Conservation (phyloP, 2,113 vertebrate species). For the Bagarius yarrelli region DNA sequence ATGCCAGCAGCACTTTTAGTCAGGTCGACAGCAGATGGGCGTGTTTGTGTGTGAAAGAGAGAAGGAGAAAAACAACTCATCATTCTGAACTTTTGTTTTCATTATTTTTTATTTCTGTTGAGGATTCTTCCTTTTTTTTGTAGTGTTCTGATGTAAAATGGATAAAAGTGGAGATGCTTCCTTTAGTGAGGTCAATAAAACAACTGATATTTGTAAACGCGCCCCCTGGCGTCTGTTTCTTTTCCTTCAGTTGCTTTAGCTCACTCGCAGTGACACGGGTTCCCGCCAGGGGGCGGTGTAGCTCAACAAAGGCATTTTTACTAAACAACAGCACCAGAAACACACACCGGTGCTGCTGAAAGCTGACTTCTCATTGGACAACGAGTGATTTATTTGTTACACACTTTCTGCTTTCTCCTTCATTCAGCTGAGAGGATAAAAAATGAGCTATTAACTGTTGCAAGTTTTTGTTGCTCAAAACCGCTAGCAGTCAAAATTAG, state of each 20-base stretch:
- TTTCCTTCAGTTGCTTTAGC: not conserved
- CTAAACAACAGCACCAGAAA: too few species aligned
- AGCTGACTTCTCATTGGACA: not conserved
- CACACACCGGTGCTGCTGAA: not conserved
- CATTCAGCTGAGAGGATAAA: too few species aligned
- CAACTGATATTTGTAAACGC: slow-evolving; percentile 21
- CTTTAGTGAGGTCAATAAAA: slow-evolving; percentile 21
- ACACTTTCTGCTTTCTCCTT: too few species aligned
- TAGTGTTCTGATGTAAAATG: slow-evolving; percentile 2
- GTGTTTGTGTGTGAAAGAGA: not conserved
- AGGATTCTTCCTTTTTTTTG: not conserved
- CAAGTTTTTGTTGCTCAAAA: too few species aligned
- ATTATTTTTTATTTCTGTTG: not conserved
- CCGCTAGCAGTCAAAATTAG: too few species aligned
- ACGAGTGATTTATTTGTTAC: not conserved
- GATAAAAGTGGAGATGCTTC: not conserved
- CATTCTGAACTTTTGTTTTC: not conserved
- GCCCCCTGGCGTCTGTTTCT: not conserved
- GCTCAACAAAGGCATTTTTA: not conserved
- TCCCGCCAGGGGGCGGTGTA: not conserved
- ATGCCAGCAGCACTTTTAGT: slow-evolving; percentile 14
- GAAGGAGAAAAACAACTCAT: not conserved
- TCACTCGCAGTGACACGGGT: not conserved
- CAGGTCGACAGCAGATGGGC: not conserved
- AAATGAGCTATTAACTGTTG: too few species aligned